These are phyloP conservation scores for Origma solitaria DNA, from an alignment of 2,113 vertebrate species.

Conservation along the genomic window DNA sequence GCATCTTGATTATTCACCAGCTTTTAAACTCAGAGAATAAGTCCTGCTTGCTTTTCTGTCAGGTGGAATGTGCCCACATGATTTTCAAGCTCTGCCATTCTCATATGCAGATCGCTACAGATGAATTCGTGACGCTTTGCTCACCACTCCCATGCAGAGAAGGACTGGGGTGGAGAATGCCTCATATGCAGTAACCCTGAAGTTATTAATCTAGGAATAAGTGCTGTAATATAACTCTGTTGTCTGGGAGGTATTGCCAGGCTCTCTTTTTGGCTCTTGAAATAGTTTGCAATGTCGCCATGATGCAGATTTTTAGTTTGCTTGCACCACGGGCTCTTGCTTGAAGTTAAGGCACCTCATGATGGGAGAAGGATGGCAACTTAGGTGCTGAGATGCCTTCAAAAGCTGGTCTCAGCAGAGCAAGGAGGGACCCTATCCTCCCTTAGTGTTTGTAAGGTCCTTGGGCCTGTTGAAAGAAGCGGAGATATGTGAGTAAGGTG, in stretches of 20 bases:
- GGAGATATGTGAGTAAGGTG: not conserved
- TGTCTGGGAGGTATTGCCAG: not conserved
- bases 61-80: not conserved
- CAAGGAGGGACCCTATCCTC: not conserved
- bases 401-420: not conserved
- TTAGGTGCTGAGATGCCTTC: not conserved
- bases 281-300: fast-evolving
- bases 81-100: not conserved
- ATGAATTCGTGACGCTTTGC: constrained; percentile 10
- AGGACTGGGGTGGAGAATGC: not conserved
- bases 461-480: not conserved
- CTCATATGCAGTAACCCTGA: not conserved
- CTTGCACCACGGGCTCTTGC: not conserved
- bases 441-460: not conserved
- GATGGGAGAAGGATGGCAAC: not conserved
- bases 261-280: not conserved
- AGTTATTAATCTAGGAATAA: not conserved
- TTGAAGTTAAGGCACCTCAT: not conserved
- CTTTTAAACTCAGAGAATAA: not conserved
- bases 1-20: not conserved
- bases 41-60: not conserved
- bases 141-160: not conserved
- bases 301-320: not conserved
- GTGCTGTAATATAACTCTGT: not conserved
- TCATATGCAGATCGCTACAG: not conserved